Conservation (phyloP, 2,113 vertebrate genomes). For the Archilochus colubris region DNA sequence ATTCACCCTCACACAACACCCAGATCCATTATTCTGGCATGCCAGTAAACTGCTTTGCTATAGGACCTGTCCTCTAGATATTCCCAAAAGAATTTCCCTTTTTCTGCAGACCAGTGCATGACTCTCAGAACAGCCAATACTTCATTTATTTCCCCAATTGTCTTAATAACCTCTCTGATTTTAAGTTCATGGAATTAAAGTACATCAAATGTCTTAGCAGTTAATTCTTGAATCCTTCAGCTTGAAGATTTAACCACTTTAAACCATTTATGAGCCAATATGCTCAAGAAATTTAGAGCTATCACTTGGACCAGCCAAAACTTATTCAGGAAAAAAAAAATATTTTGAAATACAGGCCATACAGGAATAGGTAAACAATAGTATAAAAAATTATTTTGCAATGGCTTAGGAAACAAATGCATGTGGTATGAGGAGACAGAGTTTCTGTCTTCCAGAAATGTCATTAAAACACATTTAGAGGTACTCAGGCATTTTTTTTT, state of each 20-base stretch:
- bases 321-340: background rate
- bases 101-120: too few species aligned
- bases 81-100: background rate
- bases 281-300: background rate
- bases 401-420: background rate
- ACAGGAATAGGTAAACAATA: background rate
- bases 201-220: background rate
- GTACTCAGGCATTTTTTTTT: background rate
- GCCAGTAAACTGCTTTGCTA: background rate
- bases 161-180: background rate
- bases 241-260: background rate
- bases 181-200: background rate
- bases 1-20: background rate
- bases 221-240: background rate
- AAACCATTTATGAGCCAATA: background rate
- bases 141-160: background rate
- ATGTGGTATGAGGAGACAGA: background rate
- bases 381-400: background rate
- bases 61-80: background rate
- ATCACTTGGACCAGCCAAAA: background rate
- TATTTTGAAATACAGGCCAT: background rate
- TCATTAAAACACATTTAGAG: background rate
- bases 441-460: background rate
- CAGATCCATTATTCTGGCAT: rapidly evolving
- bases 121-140: background rate